Evolutionary conservation across 2,797 vertebrate genomes (phyloP).

Genomic region (Parambassis ranga): DNA sequence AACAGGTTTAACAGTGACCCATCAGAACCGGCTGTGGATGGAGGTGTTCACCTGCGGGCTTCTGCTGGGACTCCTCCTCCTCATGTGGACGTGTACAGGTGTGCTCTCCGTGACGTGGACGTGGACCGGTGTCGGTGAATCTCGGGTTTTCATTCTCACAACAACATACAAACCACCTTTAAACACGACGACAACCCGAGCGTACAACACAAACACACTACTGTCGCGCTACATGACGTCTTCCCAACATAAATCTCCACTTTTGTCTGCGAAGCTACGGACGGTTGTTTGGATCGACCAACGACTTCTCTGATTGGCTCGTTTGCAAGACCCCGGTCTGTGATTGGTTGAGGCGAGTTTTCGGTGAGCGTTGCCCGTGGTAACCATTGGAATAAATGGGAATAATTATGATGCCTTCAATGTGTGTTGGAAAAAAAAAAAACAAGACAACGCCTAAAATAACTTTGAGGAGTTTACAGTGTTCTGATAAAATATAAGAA

Average conservation of each 20-base stretch:
- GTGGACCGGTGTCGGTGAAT: constrained; percentile 87
- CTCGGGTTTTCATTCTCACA: constrained; percentile 85
- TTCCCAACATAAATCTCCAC: constrained; percentile 23
- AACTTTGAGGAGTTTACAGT: too few species aligned
- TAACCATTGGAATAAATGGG: constrained; percentile 23
- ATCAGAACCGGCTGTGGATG: too few species aligned
- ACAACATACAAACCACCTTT: not conserved
- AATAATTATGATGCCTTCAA: not conserved
- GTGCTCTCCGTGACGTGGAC: constrained; percentile 92
- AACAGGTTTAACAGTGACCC: too few species aligned
- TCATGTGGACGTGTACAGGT: constrained; percentile 92
- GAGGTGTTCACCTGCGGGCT: constrained; percentile 83
- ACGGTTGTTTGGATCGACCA: not conserved
- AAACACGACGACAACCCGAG: fast-evolving
- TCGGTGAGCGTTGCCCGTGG: constrained; percentile 41
- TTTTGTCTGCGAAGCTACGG: not conserved
- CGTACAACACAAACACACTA: fast-evolving
- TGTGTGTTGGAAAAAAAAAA: not conserved
- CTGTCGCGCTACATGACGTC: not conserved
- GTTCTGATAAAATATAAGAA: too few species aligned
- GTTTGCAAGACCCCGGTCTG: constrained; percentile 67
- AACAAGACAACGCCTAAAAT: too few species aligned
- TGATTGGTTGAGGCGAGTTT: constrained; percentile 65
- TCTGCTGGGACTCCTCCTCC: constrained; percentile 85
- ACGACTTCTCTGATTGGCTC: constrained; percentile 74